phyloP scores from a whole-genome alignment of 30 jellyfish, hydroid and myxozoan genomes.

The Chrysaora quinquecirrha region DNA sequence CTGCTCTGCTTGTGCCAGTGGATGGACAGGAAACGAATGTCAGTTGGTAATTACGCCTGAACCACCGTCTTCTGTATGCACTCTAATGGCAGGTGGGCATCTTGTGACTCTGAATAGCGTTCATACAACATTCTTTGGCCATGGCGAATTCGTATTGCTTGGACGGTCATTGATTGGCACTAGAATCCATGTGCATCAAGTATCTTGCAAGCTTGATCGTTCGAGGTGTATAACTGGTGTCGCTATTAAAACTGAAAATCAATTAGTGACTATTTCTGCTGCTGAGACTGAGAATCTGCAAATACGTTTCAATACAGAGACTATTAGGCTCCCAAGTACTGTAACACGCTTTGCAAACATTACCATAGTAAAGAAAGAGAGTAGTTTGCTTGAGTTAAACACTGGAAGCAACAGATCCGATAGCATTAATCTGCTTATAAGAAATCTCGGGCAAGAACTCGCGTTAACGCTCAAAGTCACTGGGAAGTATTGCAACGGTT shows the following conservation, averaged over 20 bases:
- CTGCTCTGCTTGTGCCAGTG: conserved; percentile 69
- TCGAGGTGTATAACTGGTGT: conserved; percentile 50
- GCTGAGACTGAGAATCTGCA: conserved; percentile 20
- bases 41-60: conserved; percentile 57
- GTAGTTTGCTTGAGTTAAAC: conserved; percentile 24
- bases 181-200: conserved; percentile 53
- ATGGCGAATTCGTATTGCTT: conserved; percentile 60
- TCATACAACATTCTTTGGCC: conserved; percentile 70
- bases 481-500: conserved; percentile 37
- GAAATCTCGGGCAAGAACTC: conserved; percentile 45
- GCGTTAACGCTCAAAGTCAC: conserved; percentile 37
- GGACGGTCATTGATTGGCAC: neutral
- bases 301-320: neutral
- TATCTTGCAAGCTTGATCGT: conserved; percentile 48
- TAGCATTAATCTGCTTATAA: conserved; percentile 12
- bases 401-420: conserved; percentile 38
- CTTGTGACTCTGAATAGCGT: conserved; percentile 49
- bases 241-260: conserved; percentile 15
- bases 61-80: conserved; percentile 54
- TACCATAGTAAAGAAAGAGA: conserved; percentile 18
- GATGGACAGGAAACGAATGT: conserved; percentile 74
- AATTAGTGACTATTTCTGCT: conserved; percentile 11
- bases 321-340: neutral
- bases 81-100: conserved; percentile 71
- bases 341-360: conserved; percentile 7